Evolutionary conservation across 2,113 vertebrate genomes (phyloP), one percentile per base, ranked within the genome.

Genomic region (Cebus imitator): DNA sequence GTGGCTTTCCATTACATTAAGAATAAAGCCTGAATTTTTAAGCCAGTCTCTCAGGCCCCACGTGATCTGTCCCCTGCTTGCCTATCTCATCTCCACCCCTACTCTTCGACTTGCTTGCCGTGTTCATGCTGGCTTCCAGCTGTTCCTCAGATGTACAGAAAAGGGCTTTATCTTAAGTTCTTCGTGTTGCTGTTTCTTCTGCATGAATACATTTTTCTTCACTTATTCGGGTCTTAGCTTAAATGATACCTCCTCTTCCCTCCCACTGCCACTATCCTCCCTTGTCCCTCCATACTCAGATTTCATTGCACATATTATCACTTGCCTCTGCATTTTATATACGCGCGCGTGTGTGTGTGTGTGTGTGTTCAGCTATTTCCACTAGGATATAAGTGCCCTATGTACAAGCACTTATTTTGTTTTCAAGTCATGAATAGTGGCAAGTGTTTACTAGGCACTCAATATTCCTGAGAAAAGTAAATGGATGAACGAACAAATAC

Each of bases 1-100:
- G n/a, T 35, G 72, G 32, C n/a, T 76, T 45, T 30, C 40, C 6
- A 40, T 78, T 78, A 57, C 25, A 48, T 40, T 57, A 48, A 80
- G 21, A 89, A 80, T 73, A 86, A 79, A 85, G 43, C 55, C 35
- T 48, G 55, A 85, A 64, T 61, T 57, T 68, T 81, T n/a, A 91
- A 72, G 5, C 32, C 2, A 0, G 17, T 35, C 30, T 48, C 0
- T 10, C 1, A 43, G 64, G 14, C 43, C 25, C 20, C 12, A 8
- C 2, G 2, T n/a, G 72, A 48, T 20, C 66, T 37, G 1, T 17
- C 81, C 10, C 35, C 35, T 9, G 9, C 37, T 40, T 57, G 40
- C 35, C 52, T 58, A 0, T 61, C 52, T 86, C 25, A 3, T 50
- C 40, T 64, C 35, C 80, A 43, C 12, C 80, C 13, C 10, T 4